Evolutionary conservation across 2,888 invertebrate species (phyloP).

Genomic region (Cotesia congregata): DNA sequence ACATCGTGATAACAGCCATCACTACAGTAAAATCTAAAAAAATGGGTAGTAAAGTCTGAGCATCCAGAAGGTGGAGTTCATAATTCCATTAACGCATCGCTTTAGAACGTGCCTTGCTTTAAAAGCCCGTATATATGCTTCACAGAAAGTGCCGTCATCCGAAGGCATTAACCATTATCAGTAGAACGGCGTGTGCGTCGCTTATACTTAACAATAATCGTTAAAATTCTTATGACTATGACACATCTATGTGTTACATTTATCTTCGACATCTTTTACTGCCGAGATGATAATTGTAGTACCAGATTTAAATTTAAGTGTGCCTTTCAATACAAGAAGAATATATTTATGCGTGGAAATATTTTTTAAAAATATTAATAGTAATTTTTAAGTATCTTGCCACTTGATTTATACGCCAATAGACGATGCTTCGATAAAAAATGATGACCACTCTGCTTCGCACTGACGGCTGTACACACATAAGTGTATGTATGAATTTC

Average conservation of each 20-base stretch:
- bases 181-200: background rate
- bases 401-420: constrained; percentile 28
- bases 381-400: background rate
- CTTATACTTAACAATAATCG: background rate
- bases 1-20: background rate
- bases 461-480: constrained; percentile 4
- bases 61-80: constrained; percentile 43
- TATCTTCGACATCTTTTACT: background rate
- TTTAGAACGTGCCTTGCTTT: background rate
- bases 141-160: background rate
- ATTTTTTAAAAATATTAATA: background rate
- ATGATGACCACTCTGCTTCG: constrained; percentile 29
- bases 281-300: background rate
- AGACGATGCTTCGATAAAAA: constrained; percentile 44
- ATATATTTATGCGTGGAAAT: background rate
- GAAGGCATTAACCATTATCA: background rate
- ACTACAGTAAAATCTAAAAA: background rate
- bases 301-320: background rate
- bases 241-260: background rate
- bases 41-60: constrained; percentile 12
- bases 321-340: constrained; percentile 7
- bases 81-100: constrained; percentile 49
- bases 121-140: background rate
- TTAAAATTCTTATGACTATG: background rate
- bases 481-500: constrained; percentile 9